Percentiles rank a stretch among this genome's conserved stretches.
These are phyloP conservation scores for Spermophilus dauricus DNA, from an alignment of 2,113 vertebrate genomes.

Conservation along the genomic window DNA sequence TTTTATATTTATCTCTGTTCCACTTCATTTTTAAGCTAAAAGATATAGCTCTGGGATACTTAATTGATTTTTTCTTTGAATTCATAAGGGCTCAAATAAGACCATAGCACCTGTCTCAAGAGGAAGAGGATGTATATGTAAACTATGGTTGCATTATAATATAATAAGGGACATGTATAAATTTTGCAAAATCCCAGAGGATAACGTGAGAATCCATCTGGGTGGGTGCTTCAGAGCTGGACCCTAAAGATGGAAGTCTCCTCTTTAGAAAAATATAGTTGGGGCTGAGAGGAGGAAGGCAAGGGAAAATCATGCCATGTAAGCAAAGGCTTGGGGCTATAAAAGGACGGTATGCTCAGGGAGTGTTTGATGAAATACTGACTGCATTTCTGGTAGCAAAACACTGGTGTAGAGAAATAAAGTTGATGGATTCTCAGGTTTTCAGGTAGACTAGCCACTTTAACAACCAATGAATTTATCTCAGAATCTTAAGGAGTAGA, in stretches of 20 bases:
- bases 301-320: fast-evolving
- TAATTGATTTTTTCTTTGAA: background rate
- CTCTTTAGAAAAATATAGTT: background rate
- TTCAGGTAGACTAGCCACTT: background rate
- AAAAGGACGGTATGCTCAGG: background rate
- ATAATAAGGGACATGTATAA: background rate
- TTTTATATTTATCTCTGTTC: background rate
- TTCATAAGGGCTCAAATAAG: background rate
- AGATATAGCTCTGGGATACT: background rate
- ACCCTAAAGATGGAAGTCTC: background rate
- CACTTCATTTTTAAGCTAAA: background rate
- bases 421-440: background rate
- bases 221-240: background rate
- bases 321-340: background rate
- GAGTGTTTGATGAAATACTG: background rate
- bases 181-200: background rate
- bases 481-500: background rate
- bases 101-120: background rate
- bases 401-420: background rate
- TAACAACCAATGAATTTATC: background rate
- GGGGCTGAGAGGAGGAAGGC: background rate
- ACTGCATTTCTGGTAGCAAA: background rate
- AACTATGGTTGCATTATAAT: background rate
- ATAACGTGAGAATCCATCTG: background rate
- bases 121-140: background rate